Base-by-base conservation (phyloP, 2,888 invertebrate genomes). In the Coecobrya sp. region DNA sequence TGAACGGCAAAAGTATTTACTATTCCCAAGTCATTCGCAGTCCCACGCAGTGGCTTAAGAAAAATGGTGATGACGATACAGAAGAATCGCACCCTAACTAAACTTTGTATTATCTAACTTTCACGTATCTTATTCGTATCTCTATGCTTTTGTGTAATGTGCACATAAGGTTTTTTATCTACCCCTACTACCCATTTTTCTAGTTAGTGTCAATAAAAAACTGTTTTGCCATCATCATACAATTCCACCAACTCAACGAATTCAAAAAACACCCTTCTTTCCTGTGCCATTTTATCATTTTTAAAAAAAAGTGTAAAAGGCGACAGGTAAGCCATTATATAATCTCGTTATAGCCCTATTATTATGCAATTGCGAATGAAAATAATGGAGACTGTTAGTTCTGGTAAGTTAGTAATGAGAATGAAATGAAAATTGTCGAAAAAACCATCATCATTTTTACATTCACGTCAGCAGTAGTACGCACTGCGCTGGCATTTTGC, bases 301-400 rank as follows among this genome's bases (percentile, higher is more conserved):
- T 85, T 62, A 52, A 19, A 25, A 19, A 25, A 85, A 85, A 25
- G 65, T 59, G 82, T n/a, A 36, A 27, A 86, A 52, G 22, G n/a
- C 16, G 86, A 65, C 55, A 85, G 49, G 65, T 49, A 49, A n/a
- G 30, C 45, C 22, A 87, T 84, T 84, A 55, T 59, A 89, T 89
- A 82, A 89, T 84, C 89, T 89, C 70, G 82, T 89, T 89, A 89
- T 82, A 52, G 55, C 5, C 68, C 52, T 49, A 49, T 70, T 82
- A 73, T 89, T 89, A 68, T 73, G 89, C 73, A 89, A 89, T 82
- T 70, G n/a, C 27, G 55, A 89, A 89, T 70, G 55, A 82, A 89
- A 84, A 84, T 70, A 84, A 89, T 84, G 59, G 45, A 55, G 45
- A 19, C 84, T 70, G 30, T 89, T 84, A 88, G 88, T 68, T 30